These are phyloP conservation scores for Drosophila testacea DNA, from an alignment of 2,888 invertebrate species.

Conservation along the genomic window DNA sequence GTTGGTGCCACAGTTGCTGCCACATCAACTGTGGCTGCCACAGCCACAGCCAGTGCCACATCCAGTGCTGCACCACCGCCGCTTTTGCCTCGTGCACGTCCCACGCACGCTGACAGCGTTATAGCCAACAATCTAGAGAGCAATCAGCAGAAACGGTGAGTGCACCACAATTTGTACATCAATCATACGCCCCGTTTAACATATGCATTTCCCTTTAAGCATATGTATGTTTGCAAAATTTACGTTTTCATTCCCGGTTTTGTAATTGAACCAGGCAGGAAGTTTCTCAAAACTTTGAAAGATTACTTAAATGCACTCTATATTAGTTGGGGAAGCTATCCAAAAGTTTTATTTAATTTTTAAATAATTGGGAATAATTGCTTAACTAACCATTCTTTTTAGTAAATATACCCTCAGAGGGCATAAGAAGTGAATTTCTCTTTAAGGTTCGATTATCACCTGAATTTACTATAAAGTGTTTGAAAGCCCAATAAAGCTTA, in stretches of 20 bases:
- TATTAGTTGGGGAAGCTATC: too few relatives aligned
- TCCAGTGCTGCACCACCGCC: constrained; percentile 81
- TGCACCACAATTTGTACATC: constrained; percentile 49
- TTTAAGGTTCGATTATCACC: too few relatives aligned
- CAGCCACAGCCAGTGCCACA: constrained; percentile 19
- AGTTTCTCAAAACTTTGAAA: background rate
- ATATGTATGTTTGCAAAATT: background rate
- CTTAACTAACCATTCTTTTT: too few relatives aligned
- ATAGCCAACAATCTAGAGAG: constrained; percentile 80
- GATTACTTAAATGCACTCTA: background rate
- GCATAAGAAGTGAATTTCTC: too few relatives aligned
- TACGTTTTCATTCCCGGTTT: constrained; percentile 2
- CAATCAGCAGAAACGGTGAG: constrained; percentile 76
- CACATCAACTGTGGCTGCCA: constrained; percentile 72
- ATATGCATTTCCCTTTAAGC: constrained; percentile 6
- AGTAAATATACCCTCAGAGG: too few relatives aligned
- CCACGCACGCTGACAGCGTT: constrained; percentile 70
- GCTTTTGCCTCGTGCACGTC: constrained; percentile 82
- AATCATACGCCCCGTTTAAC: constrained; percentile 61
- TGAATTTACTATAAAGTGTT: too few relatives aligned
- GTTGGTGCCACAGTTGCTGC: constrained; percentile 15
- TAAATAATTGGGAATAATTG: too few relatives aligned
- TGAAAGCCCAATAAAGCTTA: too few relatives aligned
- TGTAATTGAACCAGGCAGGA: constrained; percentile 5
- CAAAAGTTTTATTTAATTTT: too few relatives aligned